Base-by-base conservation (phyloP, 2,113 vertebrate species). In the Lophius piscatorius region DNA sequence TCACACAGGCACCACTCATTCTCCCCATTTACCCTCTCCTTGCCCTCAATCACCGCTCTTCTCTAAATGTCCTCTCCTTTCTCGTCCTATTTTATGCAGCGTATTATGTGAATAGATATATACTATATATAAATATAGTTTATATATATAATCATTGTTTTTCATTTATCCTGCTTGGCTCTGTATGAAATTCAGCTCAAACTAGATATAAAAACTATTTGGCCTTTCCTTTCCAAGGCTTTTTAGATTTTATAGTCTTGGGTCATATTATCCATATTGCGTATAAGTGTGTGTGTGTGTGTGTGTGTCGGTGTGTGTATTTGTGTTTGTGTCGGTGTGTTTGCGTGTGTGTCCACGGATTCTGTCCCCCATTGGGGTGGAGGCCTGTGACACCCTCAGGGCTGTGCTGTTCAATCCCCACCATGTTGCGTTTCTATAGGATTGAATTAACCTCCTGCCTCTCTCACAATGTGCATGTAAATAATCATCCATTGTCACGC, bases 371-470 rank as follows among this genome's bases (percentile, higher is more conserved):
- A 84, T 87, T 86, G 84, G 71, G 86, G 84, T 76, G 79, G 70
- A 86, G 86, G 85, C 88, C 82, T 88, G 83, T 80, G 83, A 86
- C 80, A 82, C 86, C 88, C 87, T 86, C 66, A 63, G 88, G 88
- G 87, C 88, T 86, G 74, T 85, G 78, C 86, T 68, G 83, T 83
- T 82, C 89, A 91, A 92, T 89, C 90, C 88, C 84, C 74, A 66
- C 69, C 88, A 87, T 88, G 91, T 88, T 91, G 90, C 70, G 87
- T 86, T 89, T 89, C 88, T 90, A 89, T 88, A 89, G 85, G 82
- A 91, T 88, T 89, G 87, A 90, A 91, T 91, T 91, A 90, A 89
- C 87, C 87, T 89, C 83, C 82, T 87, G 71, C 84, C 82, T 88
- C 86, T 82, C 70, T 81, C 81, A 80, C 83, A 81, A 86, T 80